phyloP scores from a whole-genome alignment of 2,113 vertebrate genomes.

The Poecilia latipinna region DNA sequence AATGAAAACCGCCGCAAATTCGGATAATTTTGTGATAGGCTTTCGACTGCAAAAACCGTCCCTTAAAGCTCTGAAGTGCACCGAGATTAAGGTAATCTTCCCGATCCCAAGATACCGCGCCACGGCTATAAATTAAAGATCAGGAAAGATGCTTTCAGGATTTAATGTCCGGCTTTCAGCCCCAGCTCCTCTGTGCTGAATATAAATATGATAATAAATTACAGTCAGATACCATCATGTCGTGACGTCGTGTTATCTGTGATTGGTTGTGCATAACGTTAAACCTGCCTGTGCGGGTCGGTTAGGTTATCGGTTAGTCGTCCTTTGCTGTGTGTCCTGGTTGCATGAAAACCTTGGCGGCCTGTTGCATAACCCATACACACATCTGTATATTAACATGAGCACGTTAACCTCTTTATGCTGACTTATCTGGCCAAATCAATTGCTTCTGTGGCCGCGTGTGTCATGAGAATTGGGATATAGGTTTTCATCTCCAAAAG shows the following conservation, averaged over 20 bases:
- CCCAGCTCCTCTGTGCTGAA: slow-evolving; percentile 2
- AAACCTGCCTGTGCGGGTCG: slow-evolving; percentile 1
- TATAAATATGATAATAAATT: slow-evolving; percentile 4
- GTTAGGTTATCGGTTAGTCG: slow-evolving; percentile 38
- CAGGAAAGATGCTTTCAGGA: slow-evolving; percentile 9
- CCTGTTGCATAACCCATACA: background rate
- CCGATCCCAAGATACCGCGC: background rate
- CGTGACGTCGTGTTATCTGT: slow-evolving; percentile 1
- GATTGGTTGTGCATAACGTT: slow-evolving; percentile 27
- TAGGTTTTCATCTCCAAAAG: no score
- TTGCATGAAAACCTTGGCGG: slow-evolving; percentile 12
- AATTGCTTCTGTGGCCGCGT: background rate
- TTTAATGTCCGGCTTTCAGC: slow-evolving; percentile 7
- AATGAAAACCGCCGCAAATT: background rate
- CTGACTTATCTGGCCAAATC: background rate
- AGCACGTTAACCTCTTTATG: background rate
- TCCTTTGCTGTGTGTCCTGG: slow-evolving; percentile 20
- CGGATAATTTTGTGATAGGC: background rate
- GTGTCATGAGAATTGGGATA: background rate
- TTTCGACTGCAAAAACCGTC: background rate
- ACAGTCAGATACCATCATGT: slow-evolving; percentile 11
- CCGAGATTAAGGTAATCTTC: background rate
- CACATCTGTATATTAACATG: background rate
- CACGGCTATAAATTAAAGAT: background rate
- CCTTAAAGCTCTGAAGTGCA: background rate